Evolutionary conservation across 2,113 vertebrate genomes (phyloP).

Genomic region (Indicator indicator): DNA sequence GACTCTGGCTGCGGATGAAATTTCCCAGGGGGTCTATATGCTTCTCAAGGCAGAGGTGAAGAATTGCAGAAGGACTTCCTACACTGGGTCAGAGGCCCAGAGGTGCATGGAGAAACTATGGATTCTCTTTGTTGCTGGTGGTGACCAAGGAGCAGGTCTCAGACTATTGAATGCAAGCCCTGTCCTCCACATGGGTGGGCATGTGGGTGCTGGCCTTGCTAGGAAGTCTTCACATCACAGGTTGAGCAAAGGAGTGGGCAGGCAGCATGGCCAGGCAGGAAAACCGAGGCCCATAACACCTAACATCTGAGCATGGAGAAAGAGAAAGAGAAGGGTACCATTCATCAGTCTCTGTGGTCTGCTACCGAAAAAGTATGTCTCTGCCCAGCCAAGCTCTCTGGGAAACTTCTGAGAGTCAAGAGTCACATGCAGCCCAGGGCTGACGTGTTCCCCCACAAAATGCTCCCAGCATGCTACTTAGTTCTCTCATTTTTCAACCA

Average conservation of each 20-base stretch:
- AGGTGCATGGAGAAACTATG: not conserved
- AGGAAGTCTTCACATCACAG: not conserved
- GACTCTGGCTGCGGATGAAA: not conserved
- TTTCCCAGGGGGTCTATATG: not conserved
- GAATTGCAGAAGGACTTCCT: not conserved
- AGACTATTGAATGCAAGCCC: not conserved
- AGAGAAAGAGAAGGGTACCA: not conserved
- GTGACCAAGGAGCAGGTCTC: not conserved
- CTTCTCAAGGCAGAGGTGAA: not conserved
- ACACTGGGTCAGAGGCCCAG: accelerated
- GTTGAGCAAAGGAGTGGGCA: not conserved
- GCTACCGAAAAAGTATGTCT: not conserved
- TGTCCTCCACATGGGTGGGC: not conserved
- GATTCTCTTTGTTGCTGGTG: not conserved
- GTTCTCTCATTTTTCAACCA: not conserved
- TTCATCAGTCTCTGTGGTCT: accelerated
- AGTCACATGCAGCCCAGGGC: not conserved
- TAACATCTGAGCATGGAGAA: not conserved
- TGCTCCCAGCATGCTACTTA: not conserved
- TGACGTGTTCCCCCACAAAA: not conserved
- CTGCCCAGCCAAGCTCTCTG: not conserved
- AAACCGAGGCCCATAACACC: accelerated
- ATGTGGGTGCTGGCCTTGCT: accelerated
- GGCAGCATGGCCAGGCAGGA: not conserved
- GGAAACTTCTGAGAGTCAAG: not conserved